Conservation (phyloP, 2,888 invertebrate genomes). For the Tipula vernalis region DNA sequence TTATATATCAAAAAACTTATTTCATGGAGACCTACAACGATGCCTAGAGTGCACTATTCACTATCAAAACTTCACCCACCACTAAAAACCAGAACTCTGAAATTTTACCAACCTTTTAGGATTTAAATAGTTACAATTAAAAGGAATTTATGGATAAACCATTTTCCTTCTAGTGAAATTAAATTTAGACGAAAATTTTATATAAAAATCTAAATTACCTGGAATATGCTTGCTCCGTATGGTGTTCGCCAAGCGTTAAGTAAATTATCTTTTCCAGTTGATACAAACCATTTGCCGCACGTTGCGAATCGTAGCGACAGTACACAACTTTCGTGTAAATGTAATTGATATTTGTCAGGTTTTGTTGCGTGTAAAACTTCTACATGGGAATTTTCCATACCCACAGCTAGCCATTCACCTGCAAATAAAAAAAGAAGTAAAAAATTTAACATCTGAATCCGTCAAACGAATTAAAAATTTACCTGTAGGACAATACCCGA, state of each 20-base stretch:
- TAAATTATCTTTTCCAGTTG: conserved; percentile 96
- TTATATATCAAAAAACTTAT: no score
- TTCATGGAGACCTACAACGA: no score
- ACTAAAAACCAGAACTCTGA: no score
- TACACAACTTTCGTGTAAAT: conserved; percentile 94
- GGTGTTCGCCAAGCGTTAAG: conserved; percentile 97
- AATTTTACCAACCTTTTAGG: no score
- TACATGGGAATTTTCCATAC: conserved; percentile 96
- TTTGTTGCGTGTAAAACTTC: conserved; percentile 86
- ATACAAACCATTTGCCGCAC: conserved; percentile 97
- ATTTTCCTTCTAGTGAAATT: no score
- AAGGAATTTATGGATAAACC: no score
- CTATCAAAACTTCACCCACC: no score
- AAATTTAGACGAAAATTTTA: no score
- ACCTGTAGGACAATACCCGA: conserved; percentile 87
- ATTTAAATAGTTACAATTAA: no score
- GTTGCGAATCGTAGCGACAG: conserved; percentile 89
- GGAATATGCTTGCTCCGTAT: conserved; percentile 95
- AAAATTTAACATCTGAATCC: background rate
- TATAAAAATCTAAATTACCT: conserved; percentile 46
- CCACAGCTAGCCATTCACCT: conserved; percentile 94
- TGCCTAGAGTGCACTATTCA: no score
- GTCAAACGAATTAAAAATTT: conserved; percentile 5
- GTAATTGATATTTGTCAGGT: conserved; percentile 90
- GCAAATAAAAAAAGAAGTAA: conserved; percentile 14